Evolutionary conservation across 2,888 invertebrate genomes (phyloP).

Genomic region (Cephus nigrinus): DNA sequence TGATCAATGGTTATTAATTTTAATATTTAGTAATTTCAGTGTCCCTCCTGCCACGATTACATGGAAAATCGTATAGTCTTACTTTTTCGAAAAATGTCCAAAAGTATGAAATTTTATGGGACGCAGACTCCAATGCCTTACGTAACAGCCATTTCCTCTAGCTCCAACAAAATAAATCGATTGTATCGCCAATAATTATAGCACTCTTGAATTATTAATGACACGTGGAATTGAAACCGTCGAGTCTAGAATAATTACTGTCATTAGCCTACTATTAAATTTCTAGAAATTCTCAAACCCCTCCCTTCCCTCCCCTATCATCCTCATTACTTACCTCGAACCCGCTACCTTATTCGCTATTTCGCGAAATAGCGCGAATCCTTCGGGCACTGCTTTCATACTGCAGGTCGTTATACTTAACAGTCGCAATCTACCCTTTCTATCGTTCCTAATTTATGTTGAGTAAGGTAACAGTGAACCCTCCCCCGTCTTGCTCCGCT

Average conservation of each 20-base stretch:
- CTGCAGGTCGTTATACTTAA: conserved; percentile 46
- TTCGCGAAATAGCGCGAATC: background rate
- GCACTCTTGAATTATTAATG: background rate
- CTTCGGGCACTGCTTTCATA: conserved; percentile 1
- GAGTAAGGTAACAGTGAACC: conserved; percentile 58
- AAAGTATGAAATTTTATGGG: background rate
- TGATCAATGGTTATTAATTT: conserved; percentile 65
- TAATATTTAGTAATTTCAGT: conserved; percentile 65
- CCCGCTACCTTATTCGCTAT: background rate
- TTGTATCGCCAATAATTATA: background rate
- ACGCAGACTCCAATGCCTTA: background rate
- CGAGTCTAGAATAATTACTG: background rate
- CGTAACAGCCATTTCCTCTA: background rate
- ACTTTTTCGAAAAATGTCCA: background rate
- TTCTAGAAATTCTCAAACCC: background rate
- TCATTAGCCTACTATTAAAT: background rate
- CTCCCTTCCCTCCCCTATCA: background rate
- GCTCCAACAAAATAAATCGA: background rate
- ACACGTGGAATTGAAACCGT: background rate
- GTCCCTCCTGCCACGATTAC: conserved; percentile 33
- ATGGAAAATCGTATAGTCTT: background rate
- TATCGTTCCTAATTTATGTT: conserved; percentile 65
- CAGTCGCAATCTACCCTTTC: conserved; percentile 65
- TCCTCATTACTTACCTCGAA: background rate
- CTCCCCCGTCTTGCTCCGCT: conserved; percentile 22